Evolutionary conservation across 2,113 vertebrate species (phyloP).

Genomic region (Phyllostomus hastatus): DNA sequence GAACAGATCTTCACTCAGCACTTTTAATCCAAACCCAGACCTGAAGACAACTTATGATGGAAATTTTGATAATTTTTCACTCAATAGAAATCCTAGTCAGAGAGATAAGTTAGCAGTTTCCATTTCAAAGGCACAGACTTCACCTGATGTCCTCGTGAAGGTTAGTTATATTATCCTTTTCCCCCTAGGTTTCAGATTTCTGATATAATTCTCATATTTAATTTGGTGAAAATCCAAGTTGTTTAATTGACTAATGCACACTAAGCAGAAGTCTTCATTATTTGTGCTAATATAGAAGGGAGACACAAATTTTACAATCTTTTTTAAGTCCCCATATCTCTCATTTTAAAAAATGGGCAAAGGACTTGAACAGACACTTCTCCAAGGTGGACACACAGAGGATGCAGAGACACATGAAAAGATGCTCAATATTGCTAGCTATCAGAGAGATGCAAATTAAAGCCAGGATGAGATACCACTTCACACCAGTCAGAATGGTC

Average conservation of each 20-base stretch:
- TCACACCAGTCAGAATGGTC: no score
- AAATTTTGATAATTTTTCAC: slow-evolving; percentile 73
- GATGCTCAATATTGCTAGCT: no score
- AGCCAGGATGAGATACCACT: no score
- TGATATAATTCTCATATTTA: background rate
- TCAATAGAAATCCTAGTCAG: slow-evolving; percentile 79
- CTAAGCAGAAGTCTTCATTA: background rate
- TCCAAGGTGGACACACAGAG: no score
- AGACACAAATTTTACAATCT: background rate
- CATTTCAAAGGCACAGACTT: slow-evolving; percentile 47
- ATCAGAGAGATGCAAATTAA: no score
- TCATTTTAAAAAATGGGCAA: background rate
- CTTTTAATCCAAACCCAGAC: slow-evolving; percentile 77
- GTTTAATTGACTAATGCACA: background rate
- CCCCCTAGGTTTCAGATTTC: background rate
- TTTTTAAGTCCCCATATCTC: background rate
- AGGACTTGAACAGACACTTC: no score
- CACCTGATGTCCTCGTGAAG: slow-evolving; percentile 85
- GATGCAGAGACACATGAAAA: no score
- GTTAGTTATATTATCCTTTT: slow-evolving; percentile 76
- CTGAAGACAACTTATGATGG: slow-evolving; percentile 79
- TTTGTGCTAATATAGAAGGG: background rate
- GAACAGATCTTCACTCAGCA: slow-evolving; percentile 82
- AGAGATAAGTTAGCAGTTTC: slow-evolving; percentile 79
- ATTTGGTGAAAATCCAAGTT: background rate